A percentile compares a stretch with the other conserved stretches of the same genome.
These are phyloP conservation scores for Nothoprocta pentlandii DNA, from an alignment of 2,113 vertebrate genomes.

Conservation along the genomic window DNA sequence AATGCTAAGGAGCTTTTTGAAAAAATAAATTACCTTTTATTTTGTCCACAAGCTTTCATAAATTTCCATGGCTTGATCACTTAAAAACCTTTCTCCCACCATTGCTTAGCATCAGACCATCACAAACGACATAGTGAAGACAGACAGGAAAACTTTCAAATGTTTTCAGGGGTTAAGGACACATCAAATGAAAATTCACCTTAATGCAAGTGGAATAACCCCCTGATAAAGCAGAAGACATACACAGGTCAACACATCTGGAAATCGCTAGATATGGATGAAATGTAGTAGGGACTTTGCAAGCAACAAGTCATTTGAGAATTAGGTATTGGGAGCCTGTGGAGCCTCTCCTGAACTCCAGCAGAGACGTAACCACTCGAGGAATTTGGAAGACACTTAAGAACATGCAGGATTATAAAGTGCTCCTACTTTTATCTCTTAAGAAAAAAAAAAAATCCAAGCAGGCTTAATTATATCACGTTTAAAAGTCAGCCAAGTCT, in stretches of 20 bases:
- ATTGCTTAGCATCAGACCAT: not conserved
- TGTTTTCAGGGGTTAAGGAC: not conserved
- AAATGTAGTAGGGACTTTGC: not conserved
- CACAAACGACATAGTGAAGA: not conserved
- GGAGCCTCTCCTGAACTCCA: not conserved
- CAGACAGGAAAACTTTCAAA: not conserved
- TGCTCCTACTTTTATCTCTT: not conserved
- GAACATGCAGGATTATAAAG: constrained; percentile 24
- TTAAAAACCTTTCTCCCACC: not conserved
- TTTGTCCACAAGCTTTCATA: not conserved
- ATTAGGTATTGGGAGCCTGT: not conserved
- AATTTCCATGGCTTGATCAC: not conserved
- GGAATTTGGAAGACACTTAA: not conserved
- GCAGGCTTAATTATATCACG: constrained; percentile 27
- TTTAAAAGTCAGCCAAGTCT: constrained; percentile 57
- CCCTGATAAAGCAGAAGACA: not conserved
- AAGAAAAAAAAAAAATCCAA: not conserved
- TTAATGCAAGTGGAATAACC: not conserved
- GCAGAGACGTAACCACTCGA: not conserved
- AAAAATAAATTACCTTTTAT: not conserved
- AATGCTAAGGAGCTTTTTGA: not conserved
- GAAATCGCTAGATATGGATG: not conserved
- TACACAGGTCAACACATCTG: not conserved
- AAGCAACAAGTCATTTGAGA: not conserved
- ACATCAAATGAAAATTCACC: not conserved